A percentile compares a stretch with the other conserved stretches of the same genome.
phyloP scores from a whole-genome alignment of 2,797 vertebrate species.

The Alosa sapidissima region DNA sequence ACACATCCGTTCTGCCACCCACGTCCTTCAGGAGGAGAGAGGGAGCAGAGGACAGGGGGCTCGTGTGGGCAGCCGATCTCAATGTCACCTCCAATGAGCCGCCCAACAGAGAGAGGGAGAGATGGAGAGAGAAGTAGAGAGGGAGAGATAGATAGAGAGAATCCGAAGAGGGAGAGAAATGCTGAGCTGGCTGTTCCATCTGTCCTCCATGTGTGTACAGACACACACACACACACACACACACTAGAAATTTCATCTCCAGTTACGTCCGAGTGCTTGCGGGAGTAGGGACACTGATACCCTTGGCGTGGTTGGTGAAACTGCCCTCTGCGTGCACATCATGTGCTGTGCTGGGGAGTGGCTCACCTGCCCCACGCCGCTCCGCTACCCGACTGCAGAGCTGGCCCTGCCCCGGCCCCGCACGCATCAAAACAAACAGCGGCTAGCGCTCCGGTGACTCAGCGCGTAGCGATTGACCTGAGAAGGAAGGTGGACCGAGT shows the following conservation, averaged over 20 bases:
- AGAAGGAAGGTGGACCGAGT: too few relatives aligned
- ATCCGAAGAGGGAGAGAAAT: slow-evolving; percentile 22
- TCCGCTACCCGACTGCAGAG: neutral
- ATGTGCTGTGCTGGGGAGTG: neutral
- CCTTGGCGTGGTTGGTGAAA: neutral
- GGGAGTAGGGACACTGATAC: neutral
- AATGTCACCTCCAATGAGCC: neutral
- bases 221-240: neutral
- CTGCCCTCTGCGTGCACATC: neutral
- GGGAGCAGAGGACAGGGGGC: neutral
- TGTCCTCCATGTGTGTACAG: neutral
- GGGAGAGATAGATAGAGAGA: neutral
- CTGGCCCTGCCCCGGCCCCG: neutral
- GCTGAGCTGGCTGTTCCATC: slow-evolving; percentile 31
- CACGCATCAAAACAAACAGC: neutral
- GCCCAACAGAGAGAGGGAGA: neutral
- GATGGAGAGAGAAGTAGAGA: too few relatives aligned
- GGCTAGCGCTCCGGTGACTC: neutral
- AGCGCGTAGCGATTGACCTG: too few relatives aligned
- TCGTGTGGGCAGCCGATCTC: slow-evolving; percentile 22
- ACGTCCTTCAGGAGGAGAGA: slow-evolving; percentile 27
- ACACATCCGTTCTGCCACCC: neutral
- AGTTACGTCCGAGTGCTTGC: slow-evolving; percentile 20
- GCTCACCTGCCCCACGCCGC: neutral
- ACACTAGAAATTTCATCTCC: neutral